These are phyloP conservation scores for Drosophila nr. medialis DNA, from an alignment of 2,888 invertebrate genomes.

Conservation along the genomic window DNA sequence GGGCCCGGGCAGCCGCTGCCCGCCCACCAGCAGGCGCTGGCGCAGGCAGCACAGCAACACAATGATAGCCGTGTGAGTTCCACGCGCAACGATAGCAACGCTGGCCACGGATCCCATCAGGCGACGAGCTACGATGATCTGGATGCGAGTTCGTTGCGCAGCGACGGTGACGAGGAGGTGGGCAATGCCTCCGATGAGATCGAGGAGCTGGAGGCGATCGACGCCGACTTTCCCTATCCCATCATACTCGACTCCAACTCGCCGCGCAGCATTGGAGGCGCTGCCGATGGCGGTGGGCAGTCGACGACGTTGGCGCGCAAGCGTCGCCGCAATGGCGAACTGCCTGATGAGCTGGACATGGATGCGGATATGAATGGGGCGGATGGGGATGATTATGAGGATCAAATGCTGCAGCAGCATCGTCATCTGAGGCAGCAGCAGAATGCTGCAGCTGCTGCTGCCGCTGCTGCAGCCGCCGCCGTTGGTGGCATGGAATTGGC, in stretches of 20 bases:
- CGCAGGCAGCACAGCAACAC: conserved; percentile 34
- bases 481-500: conserved; percentile 70
- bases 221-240: conserved; percentile 83
- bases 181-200: conserved; percentile 80
- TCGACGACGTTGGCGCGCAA: conserved; percentile 47
- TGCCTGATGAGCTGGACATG: conserved; percentile 47
- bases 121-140: conserved; percentile 77
- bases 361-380: conserved; percentile 60
- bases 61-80: conserved; percentile 83
- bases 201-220: conserved; percentile 83
- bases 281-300: conserved; percentile 32
- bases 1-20: conserved; percentile 60
- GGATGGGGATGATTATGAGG: conserved; percentile 80
- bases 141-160: conserved; percentile 77
- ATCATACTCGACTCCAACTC: conserved; percentile 82
- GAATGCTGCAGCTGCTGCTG: conserved; percentile 45
- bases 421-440: conserved; percentile 82
- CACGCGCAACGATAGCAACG: conserved; percentile 77
- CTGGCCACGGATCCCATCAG: conserved; percentile 40
- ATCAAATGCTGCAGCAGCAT: conserved; percentile 82
- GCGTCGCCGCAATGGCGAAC: conserved; percentile 66
- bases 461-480: conserved; percentile 44
- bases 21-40: conserved; percentile 67
- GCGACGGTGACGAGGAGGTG: conserved; percentile 65
- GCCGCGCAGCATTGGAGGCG: conserved; percentile 52